Evolutionary conservation across 2,888 invertebrate genomes (phyloP).

Genomic region (Barypeithes pellucidus): DNA sequence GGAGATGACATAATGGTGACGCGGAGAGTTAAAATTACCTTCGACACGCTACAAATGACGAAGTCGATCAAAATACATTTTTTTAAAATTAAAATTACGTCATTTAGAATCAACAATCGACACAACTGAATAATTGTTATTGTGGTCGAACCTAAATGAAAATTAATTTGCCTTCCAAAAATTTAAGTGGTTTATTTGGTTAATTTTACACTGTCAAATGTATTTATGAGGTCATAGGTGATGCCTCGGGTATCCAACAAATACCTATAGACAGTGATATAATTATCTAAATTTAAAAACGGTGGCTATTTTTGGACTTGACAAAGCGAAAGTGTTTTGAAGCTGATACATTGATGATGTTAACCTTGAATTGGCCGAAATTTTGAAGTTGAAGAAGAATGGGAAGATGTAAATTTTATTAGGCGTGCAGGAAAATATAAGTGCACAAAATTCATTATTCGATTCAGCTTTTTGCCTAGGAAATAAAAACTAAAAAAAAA

Average conservation of each 20-base stretch:
- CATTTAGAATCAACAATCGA: constrained; percentile 4
- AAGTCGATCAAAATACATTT: constrained; percentile 18
- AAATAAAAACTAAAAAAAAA: neutral
- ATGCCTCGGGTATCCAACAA: neutral
- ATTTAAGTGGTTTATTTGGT: neutral
- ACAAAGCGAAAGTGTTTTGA: neutral
- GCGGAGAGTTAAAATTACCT: constrained; percentile 43
- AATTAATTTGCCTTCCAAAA: constrained; percentile 1
- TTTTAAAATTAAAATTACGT: constrained; percentile 30
- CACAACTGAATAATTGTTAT: constrained; percentile 13
- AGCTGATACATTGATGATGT: neutral
- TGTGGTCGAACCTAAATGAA: neutral
- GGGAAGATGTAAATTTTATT: too few species aligned
- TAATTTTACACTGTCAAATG: constrained; percentile 1
- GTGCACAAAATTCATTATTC: too few species aligned
- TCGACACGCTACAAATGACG: constrained; percentile 41
- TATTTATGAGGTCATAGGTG: constrained; percentile 31
- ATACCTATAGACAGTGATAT: constrained; percentile 6
- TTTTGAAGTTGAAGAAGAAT: neutral
- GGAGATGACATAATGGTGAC: constrained; percentile 49
- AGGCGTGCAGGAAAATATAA: too few species aligned
- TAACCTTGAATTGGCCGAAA: neutral
- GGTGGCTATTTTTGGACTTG: constrained; percentile 16
- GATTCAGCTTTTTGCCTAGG: too few species aligned
- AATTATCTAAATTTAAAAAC: constrained; percentile 10